phyloP scores from a whole-genome alignment of 1,140 invertebrate species.

The Lucilia cuprina region DNA sequence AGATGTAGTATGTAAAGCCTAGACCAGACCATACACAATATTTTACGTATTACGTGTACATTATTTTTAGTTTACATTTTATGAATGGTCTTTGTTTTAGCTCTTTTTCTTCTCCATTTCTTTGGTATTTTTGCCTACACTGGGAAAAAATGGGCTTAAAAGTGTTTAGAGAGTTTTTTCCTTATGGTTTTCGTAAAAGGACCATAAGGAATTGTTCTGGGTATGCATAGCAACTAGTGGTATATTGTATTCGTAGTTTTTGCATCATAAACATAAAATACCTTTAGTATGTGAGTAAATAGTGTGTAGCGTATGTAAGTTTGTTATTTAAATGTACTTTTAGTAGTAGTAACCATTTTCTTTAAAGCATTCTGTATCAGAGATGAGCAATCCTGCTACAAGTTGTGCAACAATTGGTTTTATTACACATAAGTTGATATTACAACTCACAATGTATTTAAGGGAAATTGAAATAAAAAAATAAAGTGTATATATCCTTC shows the following conservation, averaged over 20 bases:
- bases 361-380: neutral
- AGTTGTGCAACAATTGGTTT: neutral
- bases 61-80: neutral
- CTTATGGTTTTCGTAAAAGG: neutral
- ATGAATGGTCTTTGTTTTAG: neutral
- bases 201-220: neutral
- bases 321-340: neutral
- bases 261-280: neutral
- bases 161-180: neutral
- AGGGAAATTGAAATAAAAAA: too few relatives aligned
- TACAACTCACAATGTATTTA: too few relatives aligned
- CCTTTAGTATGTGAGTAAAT: neutral
- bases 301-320: neutral
- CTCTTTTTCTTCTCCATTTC: too few relatives aligned
- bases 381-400: neutral
- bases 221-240: neutral
- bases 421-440: too few relatives aligned
- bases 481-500: too few relatives aligned
- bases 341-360: neutral
- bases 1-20: neutral
- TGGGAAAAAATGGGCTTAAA: neutral
- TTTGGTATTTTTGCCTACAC: neutral
- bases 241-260: neutral
- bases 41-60: constrained; percentile 4
- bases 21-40: neutral